Base-by-base conservation (phyloP, 92 coral and sea anemone genomes). In the Epizoanthus ramosus region DNA sequence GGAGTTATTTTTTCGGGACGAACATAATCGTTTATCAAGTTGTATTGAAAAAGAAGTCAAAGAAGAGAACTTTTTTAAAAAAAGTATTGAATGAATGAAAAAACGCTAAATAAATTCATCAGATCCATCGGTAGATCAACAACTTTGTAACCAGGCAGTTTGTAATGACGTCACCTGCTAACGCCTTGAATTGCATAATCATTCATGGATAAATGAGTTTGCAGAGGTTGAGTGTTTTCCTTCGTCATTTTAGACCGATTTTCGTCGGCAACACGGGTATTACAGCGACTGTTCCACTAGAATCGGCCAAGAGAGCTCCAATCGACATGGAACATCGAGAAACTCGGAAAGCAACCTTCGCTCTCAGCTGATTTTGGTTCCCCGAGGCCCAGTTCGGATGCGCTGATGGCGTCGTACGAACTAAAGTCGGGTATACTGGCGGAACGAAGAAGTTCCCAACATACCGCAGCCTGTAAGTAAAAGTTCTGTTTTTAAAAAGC, bases 301-400 rank as follows among this genome's bases (percentile, higher is more conserved):
- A 64, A 67, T 45, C 74, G 31, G 86, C 50, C 33, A 92, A 87
- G 50, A 93, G 90, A 64, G 60, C 79, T 73, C 82, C 85, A 3
- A 56, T 73, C 58, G 84, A 75, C 65, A 91, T 92, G 91, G 92
- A 85, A 63, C 80, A 56, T 58, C 64, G 72, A 35, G 69, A 88
- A 22, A 94, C 93, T 3, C 73, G 79, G 33, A 88, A 85, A 64
- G 99, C 99, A 50, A 96, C 99, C 31, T 94, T 96, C 61, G 94
- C 99, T 19, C 89, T 96, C 92, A 91, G 98, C 86, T 96, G 99
- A 96, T 96, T 96, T 92, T 96, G 99, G 99, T 94, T 94, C 90
- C 99, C 99, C 97, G 99, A 96, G 93, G 94, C 99, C 4, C 94
- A 94, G 92, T 96, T 93, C 72, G 99, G 98, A 66, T 88, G 97